These are phyloP conservation scores for Corythucha ciliata DNA, from an alignment of 2,888 invertebrate genomes.

Conservation along the genomic window DNA sequence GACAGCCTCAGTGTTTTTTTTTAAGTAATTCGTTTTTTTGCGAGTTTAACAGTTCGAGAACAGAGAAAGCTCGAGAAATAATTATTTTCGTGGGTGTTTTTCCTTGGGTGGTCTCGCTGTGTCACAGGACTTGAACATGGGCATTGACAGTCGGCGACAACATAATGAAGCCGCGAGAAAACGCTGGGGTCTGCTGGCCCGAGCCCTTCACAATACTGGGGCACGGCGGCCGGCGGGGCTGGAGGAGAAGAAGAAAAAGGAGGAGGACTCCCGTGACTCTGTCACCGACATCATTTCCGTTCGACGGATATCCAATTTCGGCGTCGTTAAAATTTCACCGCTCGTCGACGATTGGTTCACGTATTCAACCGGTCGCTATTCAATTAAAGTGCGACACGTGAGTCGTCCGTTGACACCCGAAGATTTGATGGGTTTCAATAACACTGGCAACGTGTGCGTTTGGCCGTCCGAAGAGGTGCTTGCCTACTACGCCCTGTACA, in stretches of 20 bases:
- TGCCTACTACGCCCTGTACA: slow-evolving; percentile 56
- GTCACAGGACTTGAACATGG: slow-evolving; percentile 27
- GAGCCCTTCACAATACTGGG: slow-evolving; percentile 45
- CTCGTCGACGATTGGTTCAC: slow-evolving; percentile 44
- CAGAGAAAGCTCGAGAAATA: no score
- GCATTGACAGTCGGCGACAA: slow-evolving; percentile 27
- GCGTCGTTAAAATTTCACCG: slow-evolving; percentile 39
- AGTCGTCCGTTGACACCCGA: slow-evolving; percentile 55
- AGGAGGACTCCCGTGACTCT: slow-evolving; percentile 37
- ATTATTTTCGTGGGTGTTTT: no score
- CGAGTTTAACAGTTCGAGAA: no score
- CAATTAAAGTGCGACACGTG: slow-evolving; percentile 51
- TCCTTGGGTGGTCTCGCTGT: no score
- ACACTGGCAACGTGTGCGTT: slow-evolving; percentile 68
- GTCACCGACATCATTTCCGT: slow-evolving; percentile 38
- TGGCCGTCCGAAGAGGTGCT: slow-evolving; percentile 73
- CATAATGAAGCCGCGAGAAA: slow-evolving; percentile 51
- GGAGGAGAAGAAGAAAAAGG: no score
- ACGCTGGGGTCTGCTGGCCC: slow-evolving; percentile 61
- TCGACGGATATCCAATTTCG: slow-evolving; percentile 43
- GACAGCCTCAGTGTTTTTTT: no score
- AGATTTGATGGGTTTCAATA: slow-evolving; percentile 70
- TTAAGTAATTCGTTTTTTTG: no score
- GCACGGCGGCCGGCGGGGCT: slow-evolving; percentile 37
- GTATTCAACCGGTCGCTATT: slow-evolving; percentile 31